phyloP scores from a whole-genome alignment of 2,113 vertebrate genomes.

The Cololabis saira region DNA sequence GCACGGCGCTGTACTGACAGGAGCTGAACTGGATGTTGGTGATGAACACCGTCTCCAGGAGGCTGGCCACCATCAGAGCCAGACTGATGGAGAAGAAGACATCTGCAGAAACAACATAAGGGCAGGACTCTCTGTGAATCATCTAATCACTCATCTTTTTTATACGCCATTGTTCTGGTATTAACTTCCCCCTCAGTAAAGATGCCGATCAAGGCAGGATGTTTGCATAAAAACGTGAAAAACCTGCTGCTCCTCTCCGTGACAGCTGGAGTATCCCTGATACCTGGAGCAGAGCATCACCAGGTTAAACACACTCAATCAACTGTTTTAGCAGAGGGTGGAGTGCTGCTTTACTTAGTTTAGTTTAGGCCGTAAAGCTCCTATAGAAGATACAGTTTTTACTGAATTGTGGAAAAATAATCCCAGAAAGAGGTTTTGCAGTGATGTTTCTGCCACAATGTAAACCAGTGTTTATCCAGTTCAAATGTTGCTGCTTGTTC shows the following conservation, averaged over 20 bases:
- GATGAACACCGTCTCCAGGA: conserved; percentile 82
- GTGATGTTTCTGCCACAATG: too few species aligned
- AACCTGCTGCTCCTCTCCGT: conserved; percentile 10
- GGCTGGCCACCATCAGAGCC: conserved; percentile 81
- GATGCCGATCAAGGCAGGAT: conserved; percentile 3
- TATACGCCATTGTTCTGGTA: not conserved
- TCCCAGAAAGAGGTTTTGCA: too few species aligned
- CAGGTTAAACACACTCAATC: not conserved
- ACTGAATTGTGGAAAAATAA: too few species aligned
- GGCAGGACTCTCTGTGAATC: too few species aligned
- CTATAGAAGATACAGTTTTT: too few species aligned
- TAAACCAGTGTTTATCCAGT: too few species aligned
- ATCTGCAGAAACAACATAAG: conserved; percentile 31
- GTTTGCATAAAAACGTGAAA: conserved; percentile 14
- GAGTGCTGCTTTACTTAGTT: not conserved
- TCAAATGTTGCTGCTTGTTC: too few species aligned
- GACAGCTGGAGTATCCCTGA: not conserved
- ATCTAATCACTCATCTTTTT: too few species aligned
- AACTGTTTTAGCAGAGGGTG: not conserved
- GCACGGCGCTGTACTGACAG: conserved; percentile 60
- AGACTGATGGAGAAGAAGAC: conserved; percentile 69
- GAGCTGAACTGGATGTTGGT: conserved; percentile 77
- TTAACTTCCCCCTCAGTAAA: not conserved
- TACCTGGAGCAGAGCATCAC: not conserved
- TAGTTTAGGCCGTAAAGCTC: not conserved